Conservation (phyloP, 2,113 vertebrate genomes). For the Corythaeola cristata region DNA sequence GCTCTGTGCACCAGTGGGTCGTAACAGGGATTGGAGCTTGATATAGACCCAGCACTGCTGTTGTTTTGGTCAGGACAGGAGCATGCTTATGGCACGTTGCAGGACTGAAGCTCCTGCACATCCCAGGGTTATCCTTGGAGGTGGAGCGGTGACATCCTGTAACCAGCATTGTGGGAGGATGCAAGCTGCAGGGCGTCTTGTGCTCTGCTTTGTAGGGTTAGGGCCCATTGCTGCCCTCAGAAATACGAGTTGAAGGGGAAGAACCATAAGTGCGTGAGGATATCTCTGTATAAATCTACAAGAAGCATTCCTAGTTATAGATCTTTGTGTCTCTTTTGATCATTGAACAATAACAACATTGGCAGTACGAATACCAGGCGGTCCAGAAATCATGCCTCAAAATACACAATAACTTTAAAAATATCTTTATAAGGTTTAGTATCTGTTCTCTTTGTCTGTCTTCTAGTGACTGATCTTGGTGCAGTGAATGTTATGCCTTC, state of each 20-base stretch:
- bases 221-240: background rate
- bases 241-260: background rate
- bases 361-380: background rate
- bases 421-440: background rate
- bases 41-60: accelerated
- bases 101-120: background rate
- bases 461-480: background rate
- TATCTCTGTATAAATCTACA: background rate
- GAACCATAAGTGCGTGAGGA: background rate
- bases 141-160: background rate
- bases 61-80: background rate
- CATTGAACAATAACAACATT: background rate
- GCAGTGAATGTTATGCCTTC: background rate
- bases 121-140: background rate
- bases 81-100: background rate
- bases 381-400: background rate
- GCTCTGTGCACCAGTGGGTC: background rate
- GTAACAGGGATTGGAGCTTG: background rate
- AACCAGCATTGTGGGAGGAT: accelerated
- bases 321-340: background rate
- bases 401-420: background rate
- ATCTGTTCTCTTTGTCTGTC: background rate
- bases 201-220: background rate
- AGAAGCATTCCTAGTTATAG: background rate
- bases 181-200: accelerated